Percentiles rank a stretch among this genome's conserved stretches.
Conservation (phyloP, 2,113 vertebrate genomes). For the Pelvicachromis taeniatus region DNA sequence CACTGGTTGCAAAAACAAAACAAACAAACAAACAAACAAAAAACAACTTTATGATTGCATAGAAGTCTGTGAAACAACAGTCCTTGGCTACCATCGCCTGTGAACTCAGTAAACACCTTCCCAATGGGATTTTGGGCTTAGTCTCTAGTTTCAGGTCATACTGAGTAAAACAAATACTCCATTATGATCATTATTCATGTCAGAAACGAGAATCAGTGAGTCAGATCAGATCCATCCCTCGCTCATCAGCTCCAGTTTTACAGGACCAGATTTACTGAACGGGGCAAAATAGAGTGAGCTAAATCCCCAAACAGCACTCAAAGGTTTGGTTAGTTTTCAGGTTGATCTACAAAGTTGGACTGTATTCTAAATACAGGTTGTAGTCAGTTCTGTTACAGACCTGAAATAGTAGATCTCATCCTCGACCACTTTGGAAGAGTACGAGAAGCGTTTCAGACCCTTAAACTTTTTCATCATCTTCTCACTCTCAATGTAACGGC, state of each 20-base stretch:
- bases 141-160: neutral
- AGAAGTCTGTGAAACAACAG: neutral
- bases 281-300: neutral
- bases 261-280: neutral
- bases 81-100: neutral
- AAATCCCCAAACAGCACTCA: neutral
- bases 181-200: neutral
- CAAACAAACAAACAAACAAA: too few species aligned
- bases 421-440: conserved; percentile 95
- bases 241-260: neutral
- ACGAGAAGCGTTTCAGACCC: conserved; percentile 94
- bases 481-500: conserved; percentile 93
- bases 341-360: neutral
- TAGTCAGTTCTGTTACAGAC: conserved; percentile 58
- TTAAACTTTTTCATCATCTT: conserved; percentile 99
- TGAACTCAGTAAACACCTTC: neutral
- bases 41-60: neutral
- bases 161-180: neutral
- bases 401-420: conserved; percentile 98
- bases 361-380: neutral
- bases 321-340: neutral
- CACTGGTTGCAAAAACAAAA: neutral
- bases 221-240: neutral
- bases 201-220: neutral
- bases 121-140: neutral